These are phyloP conservation scores for Urocynchramus pylzowi DNA, from an alignment of 2,113 vertebrate genomes.

Conservation along the genomic window DNA sequence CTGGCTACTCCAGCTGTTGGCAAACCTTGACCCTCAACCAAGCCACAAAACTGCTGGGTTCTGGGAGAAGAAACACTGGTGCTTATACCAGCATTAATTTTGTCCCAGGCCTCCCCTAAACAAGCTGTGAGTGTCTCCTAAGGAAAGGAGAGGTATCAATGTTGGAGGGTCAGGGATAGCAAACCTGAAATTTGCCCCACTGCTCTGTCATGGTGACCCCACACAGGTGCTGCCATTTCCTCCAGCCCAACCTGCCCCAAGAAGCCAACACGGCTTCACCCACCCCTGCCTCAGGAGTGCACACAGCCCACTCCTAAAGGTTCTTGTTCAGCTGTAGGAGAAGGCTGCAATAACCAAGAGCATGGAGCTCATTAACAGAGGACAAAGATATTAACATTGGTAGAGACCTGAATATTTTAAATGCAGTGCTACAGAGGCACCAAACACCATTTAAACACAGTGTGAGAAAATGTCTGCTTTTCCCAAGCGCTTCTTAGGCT, in stretches of 20 bases:
- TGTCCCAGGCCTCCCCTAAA: background rate
- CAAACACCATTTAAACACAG: background rate
- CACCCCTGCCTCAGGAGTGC: background rate
- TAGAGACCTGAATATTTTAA: background rate
- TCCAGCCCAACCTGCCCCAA: fast-evolving
- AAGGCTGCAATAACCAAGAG: background rate
- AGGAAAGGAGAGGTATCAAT: background rate
- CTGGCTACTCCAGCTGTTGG: background rate
- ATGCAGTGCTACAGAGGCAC: background rate
- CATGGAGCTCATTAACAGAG: background rate
- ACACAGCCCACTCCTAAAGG: fast-evolving
- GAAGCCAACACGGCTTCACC: background rate
- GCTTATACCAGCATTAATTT: background rate
- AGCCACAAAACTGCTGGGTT: background rate
- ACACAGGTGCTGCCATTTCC: background rate
- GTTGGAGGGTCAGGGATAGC: background rate
- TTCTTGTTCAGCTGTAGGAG: background rate
- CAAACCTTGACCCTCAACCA: background rate
- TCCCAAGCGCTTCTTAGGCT: background rate
- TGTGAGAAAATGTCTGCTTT: background rate
- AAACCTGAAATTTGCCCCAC: background rate
- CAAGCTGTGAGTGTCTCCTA: background rate
- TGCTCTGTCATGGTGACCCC: fast-evolving
- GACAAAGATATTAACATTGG: background rate
- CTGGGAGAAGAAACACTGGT: background rate